Conservation (phyloP, 2,888 invertebrate genomes). For the Drosophila mettleri region DNA sequence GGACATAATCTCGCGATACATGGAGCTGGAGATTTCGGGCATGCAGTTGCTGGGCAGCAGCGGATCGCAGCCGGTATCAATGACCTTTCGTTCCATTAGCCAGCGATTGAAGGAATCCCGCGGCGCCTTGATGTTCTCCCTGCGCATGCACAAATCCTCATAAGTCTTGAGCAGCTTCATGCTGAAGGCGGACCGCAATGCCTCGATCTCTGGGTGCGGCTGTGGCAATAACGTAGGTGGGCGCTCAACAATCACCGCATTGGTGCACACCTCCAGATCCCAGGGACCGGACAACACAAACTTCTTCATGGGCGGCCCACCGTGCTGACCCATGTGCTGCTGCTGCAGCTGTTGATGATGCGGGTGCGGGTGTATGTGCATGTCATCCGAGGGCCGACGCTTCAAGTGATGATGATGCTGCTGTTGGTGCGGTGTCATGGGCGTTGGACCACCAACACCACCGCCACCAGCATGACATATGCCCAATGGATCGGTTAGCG, state of each 20-base stretch:
- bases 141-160: slow-evolving; percentile 96
- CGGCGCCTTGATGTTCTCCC: slow-evolving; percentile 97
- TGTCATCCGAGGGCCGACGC: slow-evolving; percentile 84
- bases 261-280: slow-evolving; percentile 97
- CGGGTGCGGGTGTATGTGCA: slow-evolving; percentile 81
- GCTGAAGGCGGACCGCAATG: slow-evolving; percentile 92
- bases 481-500: slow-evolving; percentile 93
- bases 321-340: slow-evolving; percentile 64
- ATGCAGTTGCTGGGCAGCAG: slow-evolving; percentile 95
- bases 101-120: slow-evolving; percentile 98
- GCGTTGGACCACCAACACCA: slow-evolving; percentile 67
- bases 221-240: slow-evolving; percentile 94
- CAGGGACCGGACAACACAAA: slow-evolving; percentile 96
- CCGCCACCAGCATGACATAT: slow-evolving; percentile 77
- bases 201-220: slow-evolving; percentile 97
- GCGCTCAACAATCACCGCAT: slow-evolving; percentile 92
- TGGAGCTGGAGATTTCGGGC: slow-evolving; percentile 95
- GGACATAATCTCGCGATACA: slow-evolving; percentile 99
- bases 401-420: slow-evolving; percentile 80
- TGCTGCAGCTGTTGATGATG: slow-evolving; percentile 73
- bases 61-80: slow-evolving; percentile 95
- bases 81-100: slow-evolving; percentile 97
- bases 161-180: slow-evolving; percentile 95
- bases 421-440: slow-evolving; percentile 75
- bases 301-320: slow-evolving; percentile 92